phyloP scores from a whole-genome alignment of 2,888 invertebrate genomes.

The Druceiella hillmani region DNA sequence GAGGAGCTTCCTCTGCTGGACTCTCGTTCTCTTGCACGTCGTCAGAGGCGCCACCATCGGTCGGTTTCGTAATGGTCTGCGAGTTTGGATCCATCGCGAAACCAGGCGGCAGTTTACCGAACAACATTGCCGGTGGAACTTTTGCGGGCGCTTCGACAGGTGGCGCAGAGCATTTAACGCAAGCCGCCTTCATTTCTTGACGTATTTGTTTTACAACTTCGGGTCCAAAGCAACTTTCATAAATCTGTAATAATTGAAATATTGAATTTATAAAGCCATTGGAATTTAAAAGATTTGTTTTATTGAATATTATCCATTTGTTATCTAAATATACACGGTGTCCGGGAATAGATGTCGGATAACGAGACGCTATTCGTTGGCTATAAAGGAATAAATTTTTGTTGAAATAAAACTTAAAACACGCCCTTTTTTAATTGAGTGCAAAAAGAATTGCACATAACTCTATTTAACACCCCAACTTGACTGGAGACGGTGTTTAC shows the following conservation, averaged over 20 bases:
- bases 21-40: conserved; percentile 34
- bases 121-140: conserved; percentile 36
- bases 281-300: too few species aligned
- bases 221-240: conserved; percentile 65
- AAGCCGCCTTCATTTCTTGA: conserved; percentile 61
- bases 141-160: conserved; percentile 38
- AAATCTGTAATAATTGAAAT: conserved; percentile 56
- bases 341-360: too few species aligned
- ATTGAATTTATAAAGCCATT: too few species aligned
- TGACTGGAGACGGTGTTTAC: too few species aligned
- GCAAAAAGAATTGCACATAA: too few species aligned
- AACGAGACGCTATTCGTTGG: too few species aligned
- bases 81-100: conserved; percentile 42
- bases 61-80: conserved; percentile 42
- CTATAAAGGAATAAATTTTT: too few species aligned
- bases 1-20: conserved; percentile 31
- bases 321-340: too few species aligned
- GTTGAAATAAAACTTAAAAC: too few species aligned
- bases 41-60: conserved; percentile 37
- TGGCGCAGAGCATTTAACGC: conserved; percentile 58
- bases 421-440: too few species aligned
- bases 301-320: too few species aligned
- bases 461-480: too few species aligned
- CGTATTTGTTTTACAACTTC: conserved; percentile 63
- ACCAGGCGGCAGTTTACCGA: conserved; percentile 42